A percentile compares a stretch with the other conserved stretches of the same genome.
These are phyloP conservation scores for Acanthaster planci DNA, from an alignment of 35 echinoderm and acorn worm genomes.

Conservation along the genomic window DNA sequence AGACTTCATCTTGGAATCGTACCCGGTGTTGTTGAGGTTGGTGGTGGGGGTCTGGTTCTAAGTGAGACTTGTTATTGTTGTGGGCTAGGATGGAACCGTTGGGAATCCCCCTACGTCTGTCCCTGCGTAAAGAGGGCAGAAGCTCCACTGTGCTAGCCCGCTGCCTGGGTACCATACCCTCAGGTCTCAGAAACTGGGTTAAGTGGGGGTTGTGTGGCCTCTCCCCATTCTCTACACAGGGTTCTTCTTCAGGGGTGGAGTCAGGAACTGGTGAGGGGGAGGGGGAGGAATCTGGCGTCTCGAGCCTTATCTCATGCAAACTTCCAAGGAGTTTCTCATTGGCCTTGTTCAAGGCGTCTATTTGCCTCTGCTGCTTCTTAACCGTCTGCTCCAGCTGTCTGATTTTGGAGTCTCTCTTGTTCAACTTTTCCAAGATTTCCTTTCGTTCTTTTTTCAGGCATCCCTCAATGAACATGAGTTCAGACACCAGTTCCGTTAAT, in stretches of 20 bases:
- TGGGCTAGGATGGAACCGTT: background rate
- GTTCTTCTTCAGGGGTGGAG: constrained; percentile 19
- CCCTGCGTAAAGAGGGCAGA: background rate
- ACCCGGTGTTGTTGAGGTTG: constrained; percentile 44
- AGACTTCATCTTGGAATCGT: constrained; percentile 55
- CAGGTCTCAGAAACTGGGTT: background rate
- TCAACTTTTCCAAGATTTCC: constrained; percentile 28
- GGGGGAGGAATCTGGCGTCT: constrained; percentile 6
- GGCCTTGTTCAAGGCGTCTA: constrained; percentile 74
- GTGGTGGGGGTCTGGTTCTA: background rate
- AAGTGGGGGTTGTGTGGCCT: background rate
- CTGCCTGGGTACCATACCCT: constrained; percentile 22
- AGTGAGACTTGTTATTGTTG: constrained; percentile 28
- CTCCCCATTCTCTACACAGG: constrained; percentile 40
- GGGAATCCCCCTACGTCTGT: background rate
- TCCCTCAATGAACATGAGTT: constrained; percentile 81
- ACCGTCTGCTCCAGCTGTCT: constrained; percentile 53
- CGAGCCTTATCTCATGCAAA: constrained; percentile 48
- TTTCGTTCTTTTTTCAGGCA: constrained; percentile 54
- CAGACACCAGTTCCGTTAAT: constrained; percentile 67
- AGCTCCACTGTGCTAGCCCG: constrained; percentile 6
- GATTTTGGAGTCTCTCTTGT: constrained; percentile 47
- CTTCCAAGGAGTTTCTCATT: constrained; percentile 74
- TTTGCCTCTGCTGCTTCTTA: constrained; percentile 71
- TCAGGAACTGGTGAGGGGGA: background rate